A percentile compares a stretch with the other conserved stretches of the same genome.
phyloP scores from a whole-genome alignment of 1,140 invertebrate species.

The Gonatopus flavifemur region DNA sequence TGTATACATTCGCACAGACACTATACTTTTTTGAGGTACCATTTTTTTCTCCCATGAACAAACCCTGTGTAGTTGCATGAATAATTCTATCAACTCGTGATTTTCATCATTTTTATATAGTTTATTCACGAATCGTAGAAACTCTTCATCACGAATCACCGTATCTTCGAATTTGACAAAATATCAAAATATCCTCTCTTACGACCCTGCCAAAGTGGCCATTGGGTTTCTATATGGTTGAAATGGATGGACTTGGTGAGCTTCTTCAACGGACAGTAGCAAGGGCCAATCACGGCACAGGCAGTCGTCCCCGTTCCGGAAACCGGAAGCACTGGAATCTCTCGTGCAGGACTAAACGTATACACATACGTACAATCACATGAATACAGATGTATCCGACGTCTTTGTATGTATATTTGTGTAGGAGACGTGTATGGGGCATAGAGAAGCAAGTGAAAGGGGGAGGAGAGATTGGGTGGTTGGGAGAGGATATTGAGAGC shows the following conservation, averaged over 20 bases:
- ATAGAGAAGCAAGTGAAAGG: conserved; percentile 7
- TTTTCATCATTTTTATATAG: no score
- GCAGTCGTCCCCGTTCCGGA: conserved; percentile 47
- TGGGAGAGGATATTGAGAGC: conserved; percentile 57
- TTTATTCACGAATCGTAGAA: no score
- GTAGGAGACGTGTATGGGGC: neutral
- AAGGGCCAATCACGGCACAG: conserved; percentile 45
- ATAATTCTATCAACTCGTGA: no score
- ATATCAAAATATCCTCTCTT: no score
- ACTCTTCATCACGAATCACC: no score
- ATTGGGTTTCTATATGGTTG: conserved; percentile 31
- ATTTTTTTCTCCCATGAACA: no score
- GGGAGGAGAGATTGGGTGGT: conserved; percentile 16
- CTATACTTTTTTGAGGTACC: no score
- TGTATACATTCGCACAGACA: conserved; percentile 23
- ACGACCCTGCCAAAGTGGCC: conserved; percentile 29
- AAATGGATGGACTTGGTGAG: conserved; percentile 21
- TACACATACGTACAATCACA: conserved; percentile 1
- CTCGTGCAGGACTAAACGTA: conserved; percentile 31
- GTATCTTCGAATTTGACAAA: no score
- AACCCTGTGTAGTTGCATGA: no score
- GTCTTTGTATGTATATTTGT: conserved; percentile 8
- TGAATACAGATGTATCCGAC: neutral
- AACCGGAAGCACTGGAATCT: conserved; percentile 57
- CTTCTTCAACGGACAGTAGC: conserved; percentile 26